Percentiles rank a stretch among this genome's conserved stretches.
phyloP scores from a whole-genome alignment of 2,888 invertebrate genomes.

The Junonia oenone region DNA sequence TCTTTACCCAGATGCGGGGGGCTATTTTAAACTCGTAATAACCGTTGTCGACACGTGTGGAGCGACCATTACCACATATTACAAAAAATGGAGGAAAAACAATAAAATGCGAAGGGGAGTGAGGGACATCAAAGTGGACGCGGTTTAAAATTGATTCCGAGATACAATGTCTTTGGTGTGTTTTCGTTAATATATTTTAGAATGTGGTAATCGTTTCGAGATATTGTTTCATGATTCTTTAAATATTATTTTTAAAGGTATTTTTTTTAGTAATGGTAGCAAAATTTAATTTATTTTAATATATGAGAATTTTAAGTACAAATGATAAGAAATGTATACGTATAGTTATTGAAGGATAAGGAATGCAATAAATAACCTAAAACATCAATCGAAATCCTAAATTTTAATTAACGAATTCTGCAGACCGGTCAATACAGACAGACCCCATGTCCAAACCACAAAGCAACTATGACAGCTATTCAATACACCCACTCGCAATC shows the following conservation, averaged over 20 bases:
- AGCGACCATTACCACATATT: conserved; percentile 78
- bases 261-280: no score
- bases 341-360: background rate
- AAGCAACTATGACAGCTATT: conserved; percentile 61
- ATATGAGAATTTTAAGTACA: background rate
- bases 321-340: background rate
- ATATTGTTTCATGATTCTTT: no score
- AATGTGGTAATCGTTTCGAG: no score
- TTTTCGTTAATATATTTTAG: background rate
- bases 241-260: no score
- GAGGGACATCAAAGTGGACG: conserved; percentile 51
- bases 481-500: conserved; percentile 35
- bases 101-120: conserved; percentile 57
- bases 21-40: conserved; percentile 80
- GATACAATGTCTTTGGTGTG: conserved; percentile 27
- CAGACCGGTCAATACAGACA: conserved; percentile 38
- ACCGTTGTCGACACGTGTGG: conserved; percentile 75
- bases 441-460: conserved; percentile 43
- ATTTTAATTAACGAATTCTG: conserved; percentile 61
- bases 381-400: conserved; percentile 42
- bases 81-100: conserved; percentile 76
- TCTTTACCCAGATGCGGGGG: conserved; percentile 50
- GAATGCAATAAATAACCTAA: conserved; percentile 11
- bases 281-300: background rate
- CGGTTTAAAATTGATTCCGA: conserved; percentile 64